Conservation (phyloP, 2,888 invertebrate genomes). For the Epinotia ramella region DNA sequence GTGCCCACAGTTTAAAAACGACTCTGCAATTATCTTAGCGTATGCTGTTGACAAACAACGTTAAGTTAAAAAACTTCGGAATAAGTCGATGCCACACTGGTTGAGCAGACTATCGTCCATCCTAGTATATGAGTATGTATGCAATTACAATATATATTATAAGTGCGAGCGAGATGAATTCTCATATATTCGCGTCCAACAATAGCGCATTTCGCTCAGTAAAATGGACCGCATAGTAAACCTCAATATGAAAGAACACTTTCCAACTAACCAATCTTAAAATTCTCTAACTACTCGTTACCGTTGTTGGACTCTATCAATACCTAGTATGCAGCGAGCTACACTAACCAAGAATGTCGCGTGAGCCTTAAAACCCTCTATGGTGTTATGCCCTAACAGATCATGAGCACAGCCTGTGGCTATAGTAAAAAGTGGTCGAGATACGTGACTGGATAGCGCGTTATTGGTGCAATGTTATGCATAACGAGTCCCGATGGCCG, state of each 20-base stretch:
- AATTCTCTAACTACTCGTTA: background rate
- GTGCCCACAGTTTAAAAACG: too few relatives aligned
- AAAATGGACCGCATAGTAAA: background rate
- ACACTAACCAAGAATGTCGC: background rate
- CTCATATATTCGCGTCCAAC: too few relatives aligned
- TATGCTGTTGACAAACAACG: too few relatives aligned
- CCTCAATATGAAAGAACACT: constrained; percentile 3
- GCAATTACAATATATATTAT: too few relatives aligned
- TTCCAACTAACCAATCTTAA: background rate
- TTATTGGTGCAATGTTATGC: constrained; percentile 48
- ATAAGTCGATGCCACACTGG: too few relatives aligned
- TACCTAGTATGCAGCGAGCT: background rate
- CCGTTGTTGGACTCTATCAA: constrained; percentile 22
- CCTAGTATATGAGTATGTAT: too few relatives aligned
- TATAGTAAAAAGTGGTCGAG: constrained; percentile 41
- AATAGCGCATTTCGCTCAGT: background rate
- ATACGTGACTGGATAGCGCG: constrained; percentile 48
- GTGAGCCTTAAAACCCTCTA: background rate
- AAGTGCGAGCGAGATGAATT: too few relatives aligned
- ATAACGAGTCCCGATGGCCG: constrained; percentile 48
- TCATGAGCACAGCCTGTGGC: background rate
- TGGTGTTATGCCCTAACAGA: background rate
- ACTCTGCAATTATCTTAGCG: too few relatives aligned
- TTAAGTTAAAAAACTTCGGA: too few relatives aligned
- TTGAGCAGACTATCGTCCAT: too few relatives aligned